Base-by-base conservation (phyloP, 2,888 invertebrate species). In the Muscina levida region DNA sequence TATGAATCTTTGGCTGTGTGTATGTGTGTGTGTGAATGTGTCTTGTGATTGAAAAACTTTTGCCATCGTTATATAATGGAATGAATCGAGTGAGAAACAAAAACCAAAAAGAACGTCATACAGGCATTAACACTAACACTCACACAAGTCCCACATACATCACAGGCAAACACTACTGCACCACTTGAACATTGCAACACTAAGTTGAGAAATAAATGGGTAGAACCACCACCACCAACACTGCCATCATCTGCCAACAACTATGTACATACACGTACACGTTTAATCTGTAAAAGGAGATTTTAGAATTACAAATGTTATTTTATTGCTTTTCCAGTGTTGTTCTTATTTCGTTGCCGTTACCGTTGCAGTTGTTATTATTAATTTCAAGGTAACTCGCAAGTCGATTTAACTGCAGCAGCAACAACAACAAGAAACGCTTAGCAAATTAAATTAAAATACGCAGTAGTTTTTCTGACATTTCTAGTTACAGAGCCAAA, bases 271-370 rank as follows among this genome's bases (percentile, higher is more conserved):
- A 15, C 31, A 1, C 57, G 39, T 10, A 19, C 59, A 57, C 37
- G 15, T 57, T 53, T 77, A 75, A 81, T 81, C 77, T 72, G 72
- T 17, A 62, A 66, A 75, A 70, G 80, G 80, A 72, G 74, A 81
- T 74, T 81, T 81, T 77, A 77, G 72, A 75, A 68, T 77, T 77
- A 81, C 81, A 77, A 75, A 72, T 77, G 77, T 71, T 67, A 15
- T 72, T 77, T 74, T 68, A 77, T 81, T 53, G 59, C 59, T 59
- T n/a, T 66, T 74, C 11, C 51, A 19, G 51, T 19, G 59, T 8
- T 39, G 39, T 17, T 59, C 19, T 4, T 37, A 56, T 24, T 15
- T 59, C 31, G 19, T 13, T 53, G 37, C 59, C 8, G 57, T 8
- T 26, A 26, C 24, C 13, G 26, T 4, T 26, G 56, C 57, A 15